Evolutionary conservation across 2,113 vertebrate genomes (phyloP), one percentile per base, ranked within the genome.

Genomic region (Corythaixoides concolor): DNA sequence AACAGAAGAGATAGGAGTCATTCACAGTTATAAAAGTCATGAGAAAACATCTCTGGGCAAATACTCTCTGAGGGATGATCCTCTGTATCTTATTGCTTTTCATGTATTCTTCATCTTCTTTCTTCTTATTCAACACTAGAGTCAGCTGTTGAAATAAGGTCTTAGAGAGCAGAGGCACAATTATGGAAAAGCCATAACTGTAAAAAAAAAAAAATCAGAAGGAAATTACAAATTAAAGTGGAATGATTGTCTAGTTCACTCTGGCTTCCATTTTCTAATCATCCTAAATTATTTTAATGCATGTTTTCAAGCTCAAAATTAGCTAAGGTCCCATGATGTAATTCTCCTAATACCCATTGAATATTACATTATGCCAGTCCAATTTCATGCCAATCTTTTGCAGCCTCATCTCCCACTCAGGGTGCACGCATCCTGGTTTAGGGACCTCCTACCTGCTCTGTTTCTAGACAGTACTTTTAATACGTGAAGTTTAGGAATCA

Each of bases 271-370:
- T 97, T 98, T 98, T 97, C 87, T 96, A 97, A 96, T 98, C 92
- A 97, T 94, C 91, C 96, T 95, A 97, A 98, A 98, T 97, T 97
- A 97, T 88, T 96, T 97, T 97, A 97, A 97, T 93, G 87, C 83
- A 82, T 96, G 90, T 97, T 97, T 98, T 97, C 91, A 94, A 95
- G 90, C 77, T 97, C 85, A 97, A 94, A 97, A 97, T 97, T 96
- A 97, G 39, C 86, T 92, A 68, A 79, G 91, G 88, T 96, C 69
- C 78, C 86, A 90, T 93, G 88, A 96, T 95, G 82, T 96, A 92
- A 96, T 95, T 93, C 92, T 95, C 81, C 63, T 93, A 94, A 92
- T 89, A 82, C 88, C 82, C 84, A 66, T 60, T 69, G 78, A 93
- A 90, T 93, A 45, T 94, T 95, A 72, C 47, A 89, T 73, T 83